Conservation (phyloP, 2,113 vertebrate genomes). For the Chamaea fasciata region DNA sequence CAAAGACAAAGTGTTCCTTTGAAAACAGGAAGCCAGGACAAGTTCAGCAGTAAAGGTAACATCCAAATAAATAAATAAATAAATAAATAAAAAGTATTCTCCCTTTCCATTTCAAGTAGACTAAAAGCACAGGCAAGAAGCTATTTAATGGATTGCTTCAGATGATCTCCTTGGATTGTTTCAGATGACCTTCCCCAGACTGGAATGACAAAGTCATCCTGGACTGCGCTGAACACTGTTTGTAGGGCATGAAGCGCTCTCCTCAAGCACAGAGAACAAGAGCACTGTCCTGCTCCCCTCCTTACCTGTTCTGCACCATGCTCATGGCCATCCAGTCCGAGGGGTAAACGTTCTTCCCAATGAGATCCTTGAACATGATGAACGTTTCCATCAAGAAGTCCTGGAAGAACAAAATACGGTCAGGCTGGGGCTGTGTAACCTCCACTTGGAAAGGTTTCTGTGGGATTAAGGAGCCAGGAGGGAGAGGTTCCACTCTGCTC, state of each 20-base stretch:
- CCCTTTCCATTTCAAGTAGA: neutral
- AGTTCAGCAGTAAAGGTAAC: neutral
- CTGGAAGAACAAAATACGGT: conserved; percentile 61
- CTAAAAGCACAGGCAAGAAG: neutral
- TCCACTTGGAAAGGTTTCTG: neutral
- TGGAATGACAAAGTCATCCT: neutral
- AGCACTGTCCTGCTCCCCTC: neutral
- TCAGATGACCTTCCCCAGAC: neutral
- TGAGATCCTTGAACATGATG: conserved; percentile 94
- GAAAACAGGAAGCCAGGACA: neutral
- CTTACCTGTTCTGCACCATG: conserved; percentile 97
- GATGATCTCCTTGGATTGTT: neutral
- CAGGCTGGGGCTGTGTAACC: neutral
- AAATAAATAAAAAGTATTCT: neutral
- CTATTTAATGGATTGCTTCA: neutral
- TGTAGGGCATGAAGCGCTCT: accelerated
- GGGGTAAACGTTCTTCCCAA: conserved; percentile 93
- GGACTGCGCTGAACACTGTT: neutral
- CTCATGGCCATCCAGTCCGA: conserved; percentile 98
- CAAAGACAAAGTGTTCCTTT: neutral
- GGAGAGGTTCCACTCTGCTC: neutral
- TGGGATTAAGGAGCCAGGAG: neutral
- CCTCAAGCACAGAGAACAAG: neutral
- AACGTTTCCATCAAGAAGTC: conserved; percentile 98
- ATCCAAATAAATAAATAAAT: neutral